phyloP scores from a whole-genome alignment of 2,888 invertebrate genomes.

The Ichneumoninae sp. region DNA sequence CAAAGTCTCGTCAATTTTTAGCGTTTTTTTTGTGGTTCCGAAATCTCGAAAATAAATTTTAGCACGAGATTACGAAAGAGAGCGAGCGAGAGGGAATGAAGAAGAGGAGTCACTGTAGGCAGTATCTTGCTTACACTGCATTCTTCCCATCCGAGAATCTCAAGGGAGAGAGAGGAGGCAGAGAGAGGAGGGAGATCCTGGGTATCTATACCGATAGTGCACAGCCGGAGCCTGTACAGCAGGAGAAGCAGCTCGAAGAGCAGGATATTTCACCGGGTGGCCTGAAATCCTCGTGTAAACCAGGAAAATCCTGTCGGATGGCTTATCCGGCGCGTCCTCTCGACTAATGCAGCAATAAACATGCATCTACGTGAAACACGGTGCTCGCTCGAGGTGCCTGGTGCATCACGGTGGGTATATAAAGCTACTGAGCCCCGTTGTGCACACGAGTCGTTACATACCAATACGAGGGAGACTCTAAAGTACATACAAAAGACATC shows the following conservation, averaged over 20 bases:
- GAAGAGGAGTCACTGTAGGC: background rate
- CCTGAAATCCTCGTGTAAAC: conserved; percentile 77
- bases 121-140: conserved; percentile 32
- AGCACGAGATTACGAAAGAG: background rate
- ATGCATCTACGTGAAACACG: conserved; percentile 78
- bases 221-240: conserved; percentile 14
- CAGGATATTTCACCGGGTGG: conserved; percentile 73
- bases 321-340: conserved; percentile 66
- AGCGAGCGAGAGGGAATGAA: conserved; percentile 7
- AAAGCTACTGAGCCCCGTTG: conserved; percentile 42
- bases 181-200: background rate
- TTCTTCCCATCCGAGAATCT: conserved; percentile 45
- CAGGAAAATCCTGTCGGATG: conserved; percentile 75
- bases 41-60: background rate
- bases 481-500: background rate
- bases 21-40: background rate
- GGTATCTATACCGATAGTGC: conserved; percentile 42
- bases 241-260: conserved; percentile 32
- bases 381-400: conserved; percentile 54
- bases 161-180: conserved; percentile 32
- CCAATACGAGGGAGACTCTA: background rate
- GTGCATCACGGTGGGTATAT: conserved; percentile 53
- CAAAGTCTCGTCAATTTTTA: background rate
- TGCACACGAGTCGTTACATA: conserved; percentile 31
- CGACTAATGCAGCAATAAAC: conserved; percentile 80